Evolutionary conservation across 1,140 invertebrate genomes (phyloP).

Genomic region (Drosophila nasuta): DNA sequence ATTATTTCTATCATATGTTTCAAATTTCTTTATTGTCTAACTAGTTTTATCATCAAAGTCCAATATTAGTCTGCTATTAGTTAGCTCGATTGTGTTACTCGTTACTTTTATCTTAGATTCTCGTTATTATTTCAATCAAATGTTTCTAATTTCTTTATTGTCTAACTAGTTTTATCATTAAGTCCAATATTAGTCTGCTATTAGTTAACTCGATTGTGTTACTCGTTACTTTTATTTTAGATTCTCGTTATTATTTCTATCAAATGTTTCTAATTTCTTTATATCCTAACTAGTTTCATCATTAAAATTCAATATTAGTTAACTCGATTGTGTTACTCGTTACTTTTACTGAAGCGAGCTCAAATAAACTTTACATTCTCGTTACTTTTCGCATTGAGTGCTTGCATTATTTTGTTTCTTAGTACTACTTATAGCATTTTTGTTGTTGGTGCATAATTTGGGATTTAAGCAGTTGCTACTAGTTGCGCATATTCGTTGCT

Average conservation of each 20-base stretch:
- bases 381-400: neutral
- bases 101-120: neutral
- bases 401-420: neutral
- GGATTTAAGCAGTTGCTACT: slow-evolving; percentile 2
- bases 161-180: too few species aligned
- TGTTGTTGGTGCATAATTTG: too few species aligned
- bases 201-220: too few species aligned
- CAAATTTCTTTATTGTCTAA: neutral
- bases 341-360: neutral
- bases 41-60: too few species aligned
- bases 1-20: neutral
- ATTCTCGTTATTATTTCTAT: too few species aligned
- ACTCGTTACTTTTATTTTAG: neutral
- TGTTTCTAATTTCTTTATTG: neutral
- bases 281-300: too few species aligned
- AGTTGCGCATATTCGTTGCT: slow-evolving; percentile 15
- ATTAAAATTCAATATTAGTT: too few species aligned
- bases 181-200: too few species aligned
- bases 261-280: too few species aligned
- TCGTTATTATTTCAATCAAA: neutral
- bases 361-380: neutral
- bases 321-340: too few species aligned
- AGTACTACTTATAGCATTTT: neutral
- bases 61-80: too few species aligned
- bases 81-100: neutral